A percentile compares a stretch with the other conserved stretches of the same genome.
Conservation (phyloP, 1,140 invertebrate genomes). For the Heterodera carotae region DNA sequence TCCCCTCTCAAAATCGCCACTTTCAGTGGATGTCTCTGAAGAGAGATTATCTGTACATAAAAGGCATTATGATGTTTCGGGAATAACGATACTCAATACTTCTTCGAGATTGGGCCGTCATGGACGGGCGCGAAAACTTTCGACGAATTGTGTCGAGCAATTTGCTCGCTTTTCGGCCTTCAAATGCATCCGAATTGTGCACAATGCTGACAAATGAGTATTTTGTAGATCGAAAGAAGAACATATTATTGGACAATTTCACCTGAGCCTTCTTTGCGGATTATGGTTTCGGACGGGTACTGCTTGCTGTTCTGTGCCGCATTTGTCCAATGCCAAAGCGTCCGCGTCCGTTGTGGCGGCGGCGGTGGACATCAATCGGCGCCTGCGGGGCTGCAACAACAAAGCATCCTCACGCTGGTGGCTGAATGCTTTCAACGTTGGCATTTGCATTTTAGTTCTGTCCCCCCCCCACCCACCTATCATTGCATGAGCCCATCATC, state of each 20-base stretch:
- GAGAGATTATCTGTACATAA: no score
- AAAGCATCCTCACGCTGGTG: slow-evolving; percentile 46
- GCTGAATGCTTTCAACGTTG: slow-evolving; percentile 19
- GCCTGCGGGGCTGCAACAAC: slow-evolving; percentile 46
- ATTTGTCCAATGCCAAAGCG: slow-evolving; percentile 4
- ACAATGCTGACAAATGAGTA: slow-evolving; percentile 22
- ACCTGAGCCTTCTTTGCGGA: slow-evolving; percentile 37
- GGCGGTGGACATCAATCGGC: slow-evolving; percentile 48
- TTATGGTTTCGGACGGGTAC: slow-evolving; percentile 45
- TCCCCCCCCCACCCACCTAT: slow-evolving; percentile 44
- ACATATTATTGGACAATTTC: no score
- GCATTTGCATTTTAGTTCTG: slow-evolving; percentile 6
- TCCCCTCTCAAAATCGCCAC: slow-evolving; percentile 16
- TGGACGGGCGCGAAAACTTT: slow-evolving; percentile 21
- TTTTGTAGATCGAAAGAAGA: no score
- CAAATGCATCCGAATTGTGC: slow-evolving; percentile 6
- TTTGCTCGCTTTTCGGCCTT: slow-evolving; percentile 10
- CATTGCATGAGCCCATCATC: slow-evolving; percentile 54
- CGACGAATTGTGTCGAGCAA: slow-evolving; percentile 29
- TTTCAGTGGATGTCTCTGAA: neutral
- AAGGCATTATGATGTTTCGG: no score
- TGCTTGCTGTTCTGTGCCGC: slow-evolving; percentile 23
- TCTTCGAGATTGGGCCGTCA: neutral
- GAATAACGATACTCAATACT: no score
- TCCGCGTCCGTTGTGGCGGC: neutral